Evolutionary conservation across 1,140 invertebrate genomes (phyloP), one percentile per base, ranked within the genome.

Genomic region (Anastrepha obliqua): DNA sequence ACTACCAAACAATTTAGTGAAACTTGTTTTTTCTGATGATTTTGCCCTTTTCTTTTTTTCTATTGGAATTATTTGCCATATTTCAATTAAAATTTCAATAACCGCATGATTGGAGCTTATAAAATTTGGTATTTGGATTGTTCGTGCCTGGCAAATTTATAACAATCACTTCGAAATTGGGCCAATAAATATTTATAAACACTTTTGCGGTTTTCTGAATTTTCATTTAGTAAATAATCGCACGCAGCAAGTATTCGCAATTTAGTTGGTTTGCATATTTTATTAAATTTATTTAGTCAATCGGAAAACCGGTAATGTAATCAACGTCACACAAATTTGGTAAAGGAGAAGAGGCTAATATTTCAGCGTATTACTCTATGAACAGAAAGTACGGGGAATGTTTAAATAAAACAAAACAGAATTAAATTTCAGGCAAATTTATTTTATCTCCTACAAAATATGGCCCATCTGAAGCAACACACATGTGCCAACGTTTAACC

Each of bases 41-140:
- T 74, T 74, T 74, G 64, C 64, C n/a, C n/a, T 6, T 47, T 47
- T 47, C 47, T 4, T n/a, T 51, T 29, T 55, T 62, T 62, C n/a
- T 62, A n/a, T 62, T 62, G 15, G 60, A 5, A 62, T 62, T 62
- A 17, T 62, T 62, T 62, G 60, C 17, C 3, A 55, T 55, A 81
- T 81, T 47, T 81, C n/a, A 81, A 81, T 81, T 55, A 81, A 81
- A 55, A 55, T n/a, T 81, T 55, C 74, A 58, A 81, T 55, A 58
- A 51, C 47, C 44, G 47, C 51, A 55, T 81, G 74, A 81, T 81
- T 81, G 74, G 11, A 20, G 47, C 74, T 20, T 81, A 55, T 55
- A 58, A 58, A 81, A 62, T 55, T 55, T 29, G 20, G 47, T 6
- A 55, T 81, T 58, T 81, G 44, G 39, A 74, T 44, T 74, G 9